Conservation (phyloP, 2,797 vertebrate genomes). For the Ctenopoma multispine region DNA sequence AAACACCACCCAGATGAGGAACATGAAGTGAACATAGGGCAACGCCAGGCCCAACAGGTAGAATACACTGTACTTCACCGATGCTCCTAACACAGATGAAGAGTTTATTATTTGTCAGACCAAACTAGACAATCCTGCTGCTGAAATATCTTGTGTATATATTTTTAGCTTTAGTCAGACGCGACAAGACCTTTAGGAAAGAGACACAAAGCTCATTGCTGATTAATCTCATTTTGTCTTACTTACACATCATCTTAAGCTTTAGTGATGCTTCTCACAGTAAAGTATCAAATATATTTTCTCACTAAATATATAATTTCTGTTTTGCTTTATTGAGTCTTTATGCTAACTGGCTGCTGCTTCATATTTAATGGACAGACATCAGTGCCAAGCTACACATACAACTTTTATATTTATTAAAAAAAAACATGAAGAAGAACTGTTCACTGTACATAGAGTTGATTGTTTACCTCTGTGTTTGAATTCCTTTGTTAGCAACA, state of each 20-base stretch:
- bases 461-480: constrained; percentile 79
- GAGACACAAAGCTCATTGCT: too few relatives aligned
- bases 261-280: too few relatives aligned
- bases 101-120: not conserved
- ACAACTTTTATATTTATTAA: not conserved
- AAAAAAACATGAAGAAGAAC: not conserved
- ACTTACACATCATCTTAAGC: not conserved
- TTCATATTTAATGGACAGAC: too few relatives aligned
- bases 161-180: not conserved
- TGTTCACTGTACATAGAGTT: too few relatives aligned
- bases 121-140: not conserved
- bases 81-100: constrained; percentile 83
- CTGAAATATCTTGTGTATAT: not conserved
- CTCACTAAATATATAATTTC: not conserved
- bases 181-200: not conserved
- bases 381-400: too few relatives aligned
- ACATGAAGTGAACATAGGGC: constrained; percentile 93
- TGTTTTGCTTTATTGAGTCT: too few relatives aligned
- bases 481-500: constrained; percentile 88
- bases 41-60: constrained; percentile 91
- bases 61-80: constrained; percentile 87
- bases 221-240: not conserved
- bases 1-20: constrained; percentile 96
- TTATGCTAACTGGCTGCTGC: too few relatives aligned
- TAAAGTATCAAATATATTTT: not conserved